Evolutionary conservation across 2,797 vertebrate species (phyloP), one percentile per base, ranked within the genome.

Genomic region (Sphaeramia orbicularis): DNA sequence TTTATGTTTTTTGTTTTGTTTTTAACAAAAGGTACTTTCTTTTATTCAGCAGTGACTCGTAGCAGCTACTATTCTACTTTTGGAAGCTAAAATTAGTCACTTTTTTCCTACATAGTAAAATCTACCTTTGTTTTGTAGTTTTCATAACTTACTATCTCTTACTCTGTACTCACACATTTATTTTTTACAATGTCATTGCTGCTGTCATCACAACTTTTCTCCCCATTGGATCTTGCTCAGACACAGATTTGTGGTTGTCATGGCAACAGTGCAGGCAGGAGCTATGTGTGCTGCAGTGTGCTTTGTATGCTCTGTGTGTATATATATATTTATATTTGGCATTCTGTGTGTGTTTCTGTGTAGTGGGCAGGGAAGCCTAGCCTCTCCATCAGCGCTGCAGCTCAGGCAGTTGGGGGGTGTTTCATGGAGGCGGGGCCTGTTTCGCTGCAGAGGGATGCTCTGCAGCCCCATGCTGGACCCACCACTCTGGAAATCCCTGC

Each of bases 391-490:
- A 71, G 40, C 18, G 57, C 78, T 73, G 84, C 87, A 86, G 84
- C 81, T 80, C 71, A 16, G 43, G 70, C 76, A 54, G 24, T 27
- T 68, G 10, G 14, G 77, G 62, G 64, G 60, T 59, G 76, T 74
- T 76, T 18, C 13, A 48, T 76, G 72, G 82, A 78, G 93, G 94
- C 65, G 92, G 88, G 89, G 86, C 73, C 71, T 89, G 77, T 81
- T 81, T 76, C 81, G 56, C 91, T 88, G 91, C 93, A 92, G 91
- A 88, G 86, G 79, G 89, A 91, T 89, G 80, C 85, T 81, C 78
- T 10, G 63, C 80, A 81, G 80, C 73, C 36, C 42, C 76, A 85
- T 37, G 55, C 84, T 71, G 78, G 72, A 85, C 76, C 74, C 78
- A 81, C 73, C 83, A 81, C 45, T 72, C 65, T 80, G 73, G 84